These are phyloP conservation scores for Ctenopoma kingsleyae DNA, from an alignment of 2,797 vertebrate genomes.

Conservation along the genomic window DNA sequence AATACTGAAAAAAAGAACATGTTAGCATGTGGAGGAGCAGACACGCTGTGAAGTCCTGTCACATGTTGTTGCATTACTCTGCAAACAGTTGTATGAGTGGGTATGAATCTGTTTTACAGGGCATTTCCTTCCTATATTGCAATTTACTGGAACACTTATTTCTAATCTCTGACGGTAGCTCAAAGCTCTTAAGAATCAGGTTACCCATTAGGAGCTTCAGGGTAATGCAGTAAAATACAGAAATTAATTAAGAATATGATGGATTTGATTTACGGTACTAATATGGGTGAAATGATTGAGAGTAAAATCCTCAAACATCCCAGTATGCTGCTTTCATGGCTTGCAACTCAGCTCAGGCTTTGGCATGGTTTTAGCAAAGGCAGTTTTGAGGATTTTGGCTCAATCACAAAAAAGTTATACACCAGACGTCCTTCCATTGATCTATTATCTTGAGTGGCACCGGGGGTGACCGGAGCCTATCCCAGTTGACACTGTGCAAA, in stretches of 20 bases:
- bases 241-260: not conserved
- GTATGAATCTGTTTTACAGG: not conserved
- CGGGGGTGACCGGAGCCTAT: no score
- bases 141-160: not conserved
- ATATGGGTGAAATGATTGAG: not conserved
- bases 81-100: not conserved
- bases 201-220: not conserved
- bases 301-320: not conserved
- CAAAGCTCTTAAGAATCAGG: not conserved
- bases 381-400: not conserved
- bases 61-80: not conserved
- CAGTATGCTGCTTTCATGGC: not conserved
- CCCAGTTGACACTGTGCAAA: no score
- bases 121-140: constrained; percentile 4
- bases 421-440: not conserved
- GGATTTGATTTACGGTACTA: not conserved
- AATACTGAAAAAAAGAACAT: not conserved
- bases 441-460: not conserved
- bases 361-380: not conserved
- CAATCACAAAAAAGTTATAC: not conserved
- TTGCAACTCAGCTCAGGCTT: not conserved
- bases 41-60: not conserved
- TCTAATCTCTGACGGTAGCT: not conserved
- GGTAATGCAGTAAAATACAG: not conserved
- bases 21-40: not conserved